A percentile compares a stretch with the other conserved stretches of the same genome.
These are phyloP conservation scores for Pseudomyrmex dendroicus DNA, from an alignment of 1,140 invertebrate species.

Conservation along the genomic window DNA sequence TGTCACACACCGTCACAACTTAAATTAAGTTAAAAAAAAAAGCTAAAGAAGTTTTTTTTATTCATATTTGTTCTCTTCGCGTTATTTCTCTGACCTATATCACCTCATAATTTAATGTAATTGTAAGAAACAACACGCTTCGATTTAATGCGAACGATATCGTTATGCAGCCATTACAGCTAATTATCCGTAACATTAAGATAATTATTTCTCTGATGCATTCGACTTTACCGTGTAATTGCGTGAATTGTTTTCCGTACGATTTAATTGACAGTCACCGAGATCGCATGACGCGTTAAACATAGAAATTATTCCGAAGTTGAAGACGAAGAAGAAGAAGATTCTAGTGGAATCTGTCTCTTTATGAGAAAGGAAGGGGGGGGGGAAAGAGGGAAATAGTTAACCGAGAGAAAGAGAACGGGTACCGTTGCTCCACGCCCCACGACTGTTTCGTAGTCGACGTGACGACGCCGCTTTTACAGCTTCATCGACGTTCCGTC, in stretches of 20 bases:
- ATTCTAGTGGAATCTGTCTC: slow-evolving; percentile 47
- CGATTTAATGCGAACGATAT: background rate
- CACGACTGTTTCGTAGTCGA: slow-evolving; percentile 58
- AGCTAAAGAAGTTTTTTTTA: no score
- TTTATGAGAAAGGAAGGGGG: slow-evolving; percentile 49
- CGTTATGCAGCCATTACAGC: background rate
- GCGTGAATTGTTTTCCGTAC: slow-evolving; percentile 7
- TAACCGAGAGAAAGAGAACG: slow-evolving; percentile 34
- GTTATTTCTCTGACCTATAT: no score
- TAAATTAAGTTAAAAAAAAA: no score
- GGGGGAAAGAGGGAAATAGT: no score
- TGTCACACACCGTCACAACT: no score
- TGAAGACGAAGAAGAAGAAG: background rate
- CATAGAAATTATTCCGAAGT: slow-evolving; percentile 46
- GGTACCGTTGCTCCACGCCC: slow-evolving; percentile 70
- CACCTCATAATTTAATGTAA: background rate
- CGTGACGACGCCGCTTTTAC: slow-evolving; percentile 59
- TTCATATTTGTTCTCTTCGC: background rate
- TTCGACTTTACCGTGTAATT: background rate
- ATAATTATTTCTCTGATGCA: background rate
- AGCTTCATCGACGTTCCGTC: slow-evolving; percentile 40
- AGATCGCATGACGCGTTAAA: slow-evolving; percentile 21
- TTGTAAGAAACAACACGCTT: background rate
- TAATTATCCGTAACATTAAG: slow-evolving; percentile 17
- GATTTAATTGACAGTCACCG: background rate